phyloP scores from a whole-genome alignment of 2,113 vertebrate genomes.

The Rhinolophus ferrumequinum region DNA sequence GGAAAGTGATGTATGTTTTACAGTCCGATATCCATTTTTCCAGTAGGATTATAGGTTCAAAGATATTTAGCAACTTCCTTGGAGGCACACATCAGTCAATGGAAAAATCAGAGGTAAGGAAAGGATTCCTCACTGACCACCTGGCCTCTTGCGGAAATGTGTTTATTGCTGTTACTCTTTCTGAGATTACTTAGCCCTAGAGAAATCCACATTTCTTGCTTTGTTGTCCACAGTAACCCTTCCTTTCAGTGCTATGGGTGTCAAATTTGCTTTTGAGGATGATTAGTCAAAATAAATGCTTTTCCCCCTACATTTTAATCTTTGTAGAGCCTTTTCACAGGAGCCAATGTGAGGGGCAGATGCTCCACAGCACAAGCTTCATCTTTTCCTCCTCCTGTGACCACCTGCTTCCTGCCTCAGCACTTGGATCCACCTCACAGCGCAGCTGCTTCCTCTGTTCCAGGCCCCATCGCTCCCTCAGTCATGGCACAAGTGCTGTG shows the following conservation, averaged over 20 bases:
- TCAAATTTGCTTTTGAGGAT: constrained; percentile 62
- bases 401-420: constrained; percentile 78
- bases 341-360: constrained; percentile 43
- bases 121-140: neutral
- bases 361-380: neutral
- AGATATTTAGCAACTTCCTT: neutral
- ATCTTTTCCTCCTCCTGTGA: constrained; percentile 48
- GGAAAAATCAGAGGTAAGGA: neutral
- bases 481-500: constrained; percentile 66
- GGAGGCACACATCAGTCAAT: neutral
- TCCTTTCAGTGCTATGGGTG: constrained; percentile 3
- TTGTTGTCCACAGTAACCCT: neutral
- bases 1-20: neutral
- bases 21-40: neutral
- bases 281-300: constrained; percentile 72
- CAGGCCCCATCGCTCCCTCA: constrained; percentile 19
- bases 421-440: constrained; percentile 50
- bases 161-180: neutral
- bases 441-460: constrained; percentile 66
- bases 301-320: constrained; percentile 28
- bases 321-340: neutral
- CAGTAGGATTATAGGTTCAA: neutral
- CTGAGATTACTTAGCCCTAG: neutral
- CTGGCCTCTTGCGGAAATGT: neutral
- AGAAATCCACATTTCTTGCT: constrained; percentile 34